Base-by-base conservation (phyloP, 2,888 invertebrate species). In the Oscheius myriophilus region DNA sequence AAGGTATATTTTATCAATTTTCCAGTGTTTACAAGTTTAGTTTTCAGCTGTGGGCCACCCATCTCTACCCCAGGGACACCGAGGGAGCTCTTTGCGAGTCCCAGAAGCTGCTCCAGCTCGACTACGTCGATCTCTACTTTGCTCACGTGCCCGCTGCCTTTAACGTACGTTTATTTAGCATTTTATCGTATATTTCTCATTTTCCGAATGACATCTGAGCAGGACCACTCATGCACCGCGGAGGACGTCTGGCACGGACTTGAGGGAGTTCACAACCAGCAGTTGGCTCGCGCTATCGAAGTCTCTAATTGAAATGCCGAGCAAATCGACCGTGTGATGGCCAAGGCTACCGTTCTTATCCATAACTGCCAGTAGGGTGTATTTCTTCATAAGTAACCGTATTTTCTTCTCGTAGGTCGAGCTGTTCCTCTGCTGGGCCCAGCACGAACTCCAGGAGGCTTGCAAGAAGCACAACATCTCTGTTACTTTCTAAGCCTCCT, bases 111-210 rank as follows among this genome's bases (percentile, higher is more conserved):
- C 88, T 94, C 25, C 91, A 92, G 68, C 85, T 93, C 71, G 91
- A 92, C 61, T 94, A 93, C 86, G 86, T 95, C 45, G 94, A 95
- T 87, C 87, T 94, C 69, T 94, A 93, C 88, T 89, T 94, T 45
- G 88, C 94, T 71, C 94, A 95, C 85, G 89, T 90, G 0, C 93
- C 94, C 0, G 91, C 93, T 79, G 90, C 73, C 14, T 70, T 71
- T 61, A 70, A 65, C 43, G 73, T 73, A 41, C 16, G 61, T 54
- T 63, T 12, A n/a, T n/a, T n/a, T n/a, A n/a, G n/a, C n/a, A n/a
- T n/a, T n/a, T n/a, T n/a, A n/a, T n/a, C n/a, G n/a, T n/a, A n/a
- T n/a, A n/a, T n/a, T n/a, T n/a, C n/a, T 14, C 18, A 55, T 59
- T 54, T 73, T 42, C 52, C 72, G 74, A 55, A 63, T n/a, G 70